phyloP scores from a whole-genome alignment of 2,888 invertebrate species.

The Lasioglossum villosulum region DNA sequence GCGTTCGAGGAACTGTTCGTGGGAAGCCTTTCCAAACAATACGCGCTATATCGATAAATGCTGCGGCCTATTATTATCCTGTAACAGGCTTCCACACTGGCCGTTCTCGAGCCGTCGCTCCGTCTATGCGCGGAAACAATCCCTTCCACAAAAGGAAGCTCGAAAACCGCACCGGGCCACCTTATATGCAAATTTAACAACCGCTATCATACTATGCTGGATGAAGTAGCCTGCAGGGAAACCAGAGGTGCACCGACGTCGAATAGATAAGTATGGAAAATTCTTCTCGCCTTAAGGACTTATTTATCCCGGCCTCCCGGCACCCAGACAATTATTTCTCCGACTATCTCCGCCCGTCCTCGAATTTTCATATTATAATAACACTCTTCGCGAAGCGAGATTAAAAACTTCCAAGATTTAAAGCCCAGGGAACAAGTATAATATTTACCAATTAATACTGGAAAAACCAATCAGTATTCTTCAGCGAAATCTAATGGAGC shows the following conservation, averaged over 20 bases:
- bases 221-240: slow-evolving; percentile 52
- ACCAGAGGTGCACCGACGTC: slow-evolving; percentile 31
- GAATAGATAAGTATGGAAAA: slow-evolving; percentile 32
- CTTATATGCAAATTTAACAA: slow-evolving; percentile 69
- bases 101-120: slow-evolving; percentile 49
- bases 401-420: no score
- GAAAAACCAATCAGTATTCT: neutral
- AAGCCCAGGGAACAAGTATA: no score
- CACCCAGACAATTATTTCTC: neutral
- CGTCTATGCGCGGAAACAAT: slow-evolving; percentile 44
- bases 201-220: slow-evolving; percentile 30
- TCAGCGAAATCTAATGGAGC: no score
- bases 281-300: slow-evolving; percentile 25
- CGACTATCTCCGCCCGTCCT: neutral
- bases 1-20: neutral
- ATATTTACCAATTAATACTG: no score
- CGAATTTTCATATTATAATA: neutral
- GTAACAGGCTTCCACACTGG: slow-evolving; percentile 40
- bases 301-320: slow-evolving; percentile 24
- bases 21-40: slow-evolving; percentile 20
- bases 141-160: slow-evolving; percentile 49
- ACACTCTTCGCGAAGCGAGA: no score
- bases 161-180: slow-evolving; percentile 54
- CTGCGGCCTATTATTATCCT: slow-evolving; percentile 22
- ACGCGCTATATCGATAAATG: slow-evolving; percentile 26